Conservation (phyloP, 2,113 vertebrate genomes). For the Nannobrachium achirus region DNA sequence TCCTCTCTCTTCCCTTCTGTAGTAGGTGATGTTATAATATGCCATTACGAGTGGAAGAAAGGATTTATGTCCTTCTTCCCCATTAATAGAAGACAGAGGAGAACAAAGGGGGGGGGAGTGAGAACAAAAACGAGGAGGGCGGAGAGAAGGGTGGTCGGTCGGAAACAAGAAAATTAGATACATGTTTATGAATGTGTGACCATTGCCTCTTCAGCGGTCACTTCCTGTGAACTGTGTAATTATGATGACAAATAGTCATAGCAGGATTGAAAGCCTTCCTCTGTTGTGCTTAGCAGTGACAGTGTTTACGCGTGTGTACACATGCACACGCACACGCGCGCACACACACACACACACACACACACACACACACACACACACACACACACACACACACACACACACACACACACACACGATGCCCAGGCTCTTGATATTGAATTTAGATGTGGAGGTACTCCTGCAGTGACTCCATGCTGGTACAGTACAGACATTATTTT, state of each 20-base stretch:
- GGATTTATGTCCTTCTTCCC: conserved; percentile 58
- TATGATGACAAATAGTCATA: conserved; percentile 46
- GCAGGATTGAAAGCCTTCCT: too few relatives aligned
- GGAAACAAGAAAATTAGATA: conserved; percentile 30
- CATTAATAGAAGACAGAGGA: conserved; percentile 49
- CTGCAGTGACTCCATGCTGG: conserved; percentile 48
- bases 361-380: too few relatives aligned
- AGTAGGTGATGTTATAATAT: conserved; percentile 39
- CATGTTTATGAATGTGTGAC: conserved; percentile 14
- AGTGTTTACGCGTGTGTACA: too few relatives aligned
- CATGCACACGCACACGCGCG: too few relatives aligned
- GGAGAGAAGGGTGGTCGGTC: conserved; percentile 8
- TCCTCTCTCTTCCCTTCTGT: conserved; percentile 11
- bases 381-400: too few relatives aligned
- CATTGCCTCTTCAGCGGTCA: conserved; percentile 43
- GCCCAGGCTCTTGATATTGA: conserved; percentile 51
- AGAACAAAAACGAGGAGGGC: background rate
- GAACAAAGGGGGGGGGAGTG: conserved; percentile 40
- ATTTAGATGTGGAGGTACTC: conserved; percentile 45
- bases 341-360: too few relatives aligned
- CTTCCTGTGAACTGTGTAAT: conserved; percentile 50
- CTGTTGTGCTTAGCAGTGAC: too few relatives aligned
- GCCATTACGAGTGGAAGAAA: conserved; percentile 47
- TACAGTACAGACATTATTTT: too few relatives aligned
- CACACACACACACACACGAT: background rate